Evolutionary conservation across 2,888 invertebrate genomes (phyloP).

Genomic region (Seira musarum): DNA sequence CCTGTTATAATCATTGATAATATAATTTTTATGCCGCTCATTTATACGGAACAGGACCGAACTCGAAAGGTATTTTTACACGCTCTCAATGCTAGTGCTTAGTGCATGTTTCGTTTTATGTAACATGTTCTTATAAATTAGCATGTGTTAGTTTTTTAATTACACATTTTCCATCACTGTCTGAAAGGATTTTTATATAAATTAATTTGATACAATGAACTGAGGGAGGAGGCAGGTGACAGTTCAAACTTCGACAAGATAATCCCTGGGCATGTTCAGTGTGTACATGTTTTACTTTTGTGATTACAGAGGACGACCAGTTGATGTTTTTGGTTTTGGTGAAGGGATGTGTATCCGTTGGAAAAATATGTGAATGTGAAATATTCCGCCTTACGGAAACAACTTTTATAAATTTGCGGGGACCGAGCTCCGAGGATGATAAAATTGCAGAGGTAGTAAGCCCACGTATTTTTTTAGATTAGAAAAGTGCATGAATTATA

Average conservation of each 20-base stretch:
- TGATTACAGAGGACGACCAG: conserved; percentile 79
- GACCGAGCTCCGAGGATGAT: conserved; percentile 78
- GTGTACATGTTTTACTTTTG: too few relatives aligned
- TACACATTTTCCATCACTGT: too few relatives aligned
- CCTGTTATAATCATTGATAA: not conserved
- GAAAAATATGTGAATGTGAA: conserved; percentile 95
- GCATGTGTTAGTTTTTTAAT: too few relatives aligned
- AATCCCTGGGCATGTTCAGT: too few relatives aligned
- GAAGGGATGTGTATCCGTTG: conserved; percentile 96
- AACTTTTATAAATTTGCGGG: conserved; percentile 89
- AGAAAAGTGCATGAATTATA: not conserved
- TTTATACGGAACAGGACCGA: conserved; percentile 59
- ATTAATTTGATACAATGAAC: too few relatives aligned
- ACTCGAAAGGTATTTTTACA: conserved; percentile 63
- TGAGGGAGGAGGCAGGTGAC: too few relatives aligned
- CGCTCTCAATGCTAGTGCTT: not conserved
- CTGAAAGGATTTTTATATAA: not conserved
- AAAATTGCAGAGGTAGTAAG: conserved; percentile 76
- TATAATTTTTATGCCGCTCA: conserved; percentile 44
- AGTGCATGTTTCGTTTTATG: conserved; percentile 6
- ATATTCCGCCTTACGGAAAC: conserved; percentile 96
- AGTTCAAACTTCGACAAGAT: too few relatives aligned
- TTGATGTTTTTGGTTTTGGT: conserved; percentile 92
- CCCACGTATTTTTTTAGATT: not conserved
- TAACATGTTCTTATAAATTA: conserved; percentile 2